phyloP scores from a whole-genome alignment of 2,888 invertebrate species.

The Agriopis aurantiaria region DNA sequence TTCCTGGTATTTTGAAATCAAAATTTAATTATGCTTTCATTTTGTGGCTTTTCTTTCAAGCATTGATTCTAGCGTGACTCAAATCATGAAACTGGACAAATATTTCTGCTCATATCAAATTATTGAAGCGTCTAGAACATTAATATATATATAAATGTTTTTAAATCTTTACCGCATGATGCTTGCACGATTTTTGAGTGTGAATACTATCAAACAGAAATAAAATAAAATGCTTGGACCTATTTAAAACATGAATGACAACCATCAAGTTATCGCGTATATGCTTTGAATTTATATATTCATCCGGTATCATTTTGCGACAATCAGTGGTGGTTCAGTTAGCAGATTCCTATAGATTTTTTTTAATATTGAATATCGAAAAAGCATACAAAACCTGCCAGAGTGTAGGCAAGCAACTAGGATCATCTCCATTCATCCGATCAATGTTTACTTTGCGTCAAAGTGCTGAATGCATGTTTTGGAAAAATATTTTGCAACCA shows the following conservation, averaged over 20 bases:
- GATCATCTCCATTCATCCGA: conserved; percentile 68
- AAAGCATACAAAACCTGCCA: conserved; percentile 39
- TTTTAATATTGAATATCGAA: conserved; percentile 36
- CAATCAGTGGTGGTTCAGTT: conserved; percentile 5
- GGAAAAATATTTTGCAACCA: conserved; percentile 74
- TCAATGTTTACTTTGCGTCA: conserved; percentile 76
- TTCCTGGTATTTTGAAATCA: conserved; percentile 55
- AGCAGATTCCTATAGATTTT: conserved; percentile 6
- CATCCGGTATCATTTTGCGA: conserved; percentile 50
- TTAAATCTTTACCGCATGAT: conserved; percentile 64
- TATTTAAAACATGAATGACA: conserved; percentile 36
- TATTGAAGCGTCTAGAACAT: conserved; percentile 58
- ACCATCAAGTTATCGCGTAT: conserved; percentile 50
- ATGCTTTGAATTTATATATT: conserved; percentile 81
- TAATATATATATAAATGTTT: conserved; percentile 47
- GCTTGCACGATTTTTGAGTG: conserved; percentile 75
- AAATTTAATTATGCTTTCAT: conserved; percentile 45
- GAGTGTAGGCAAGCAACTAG: conserved; percentile 50
- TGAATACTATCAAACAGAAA: conserved; percentile 50
- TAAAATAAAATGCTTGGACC: conserved; percentile 51
- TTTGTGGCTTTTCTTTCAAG: conserved; percentile 33
- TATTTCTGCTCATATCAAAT: conserved; percentile 29
- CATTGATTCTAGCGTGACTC: conserved; percentile 1
- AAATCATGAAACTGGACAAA: not conserved
- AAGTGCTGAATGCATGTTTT: conserved; percentile 82